These are phyloP conservation scores for Notolabrus celidotus DNA, from an alignment of 2,797 vertebrate species.

Conservation along the genomic window DNA sequence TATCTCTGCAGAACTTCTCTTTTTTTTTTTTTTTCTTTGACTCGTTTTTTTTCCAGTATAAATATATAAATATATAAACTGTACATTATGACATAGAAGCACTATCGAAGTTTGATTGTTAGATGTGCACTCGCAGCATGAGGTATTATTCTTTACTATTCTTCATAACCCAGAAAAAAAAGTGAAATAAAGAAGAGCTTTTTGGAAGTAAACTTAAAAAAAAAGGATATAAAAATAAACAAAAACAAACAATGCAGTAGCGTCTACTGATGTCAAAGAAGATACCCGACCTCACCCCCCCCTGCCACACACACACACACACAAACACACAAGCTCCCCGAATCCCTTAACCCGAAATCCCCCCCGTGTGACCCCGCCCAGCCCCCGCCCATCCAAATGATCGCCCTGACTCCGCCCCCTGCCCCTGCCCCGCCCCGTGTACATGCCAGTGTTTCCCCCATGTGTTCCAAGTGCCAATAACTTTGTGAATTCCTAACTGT, in stretches of 20 bases:
- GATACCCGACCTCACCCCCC: constrained; percentile 49
- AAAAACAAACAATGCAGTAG: constrained; percentile 72
- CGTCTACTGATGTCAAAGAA: constrained; percentile 79
- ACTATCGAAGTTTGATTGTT: constrained; percentile 86
- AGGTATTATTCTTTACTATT: constrained; percentile 82
- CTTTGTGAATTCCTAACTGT: constrained; percentile 89
- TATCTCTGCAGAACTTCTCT: constrained; percentile 59
- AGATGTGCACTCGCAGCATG: constrained; percentile 87
- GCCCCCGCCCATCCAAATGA: constrained; percentile 19
- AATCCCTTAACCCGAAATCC: constrained; percentile 20
- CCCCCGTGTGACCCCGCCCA: constrained; percentile 31
- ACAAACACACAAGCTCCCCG: constrained; percentile 4
- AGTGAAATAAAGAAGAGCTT: constrained; percentile 43
- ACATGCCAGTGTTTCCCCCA: constrained; percentile 85
- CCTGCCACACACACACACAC: constrained; percentile 13
- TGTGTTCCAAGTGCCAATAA: constrained; percentile 92
- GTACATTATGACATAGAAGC: constrained; percentile 85
- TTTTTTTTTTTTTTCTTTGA: constrained; percentile 29
- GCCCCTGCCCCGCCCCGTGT: constrained; percentile 58
- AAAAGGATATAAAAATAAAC: constrained; percentile 20
- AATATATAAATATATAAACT: constrained; percentile 85
- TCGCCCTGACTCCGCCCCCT: constrained; percentile 29
- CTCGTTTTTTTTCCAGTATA: constrained; percentile 62
- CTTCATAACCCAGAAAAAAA: constrained; percentile 75
- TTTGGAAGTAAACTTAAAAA: constrained; percentile 61